Evolutionary conservation across 2,888 invertebrate genomes (phyloP).

Genomic region (Choreutis nemorana): DNA sequence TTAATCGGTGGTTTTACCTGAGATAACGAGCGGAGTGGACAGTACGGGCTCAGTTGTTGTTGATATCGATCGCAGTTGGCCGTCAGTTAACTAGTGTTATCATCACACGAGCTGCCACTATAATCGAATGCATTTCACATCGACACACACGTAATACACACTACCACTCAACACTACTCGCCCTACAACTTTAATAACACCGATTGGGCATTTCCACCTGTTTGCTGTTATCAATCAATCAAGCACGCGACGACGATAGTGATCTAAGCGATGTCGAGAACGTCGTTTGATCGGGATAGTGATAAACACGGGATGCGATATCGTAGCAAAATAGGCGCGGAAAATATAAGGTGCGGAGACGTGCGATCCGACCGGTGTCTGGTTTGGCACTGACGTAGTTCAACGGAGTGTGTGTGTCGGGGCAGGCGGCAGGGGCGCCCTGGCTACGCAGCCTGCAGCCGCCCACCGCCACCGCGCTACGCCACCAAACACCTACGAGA

Average conservation of each 20-base stretch:
- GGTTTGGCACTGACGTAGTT: conserved; percentile 51
- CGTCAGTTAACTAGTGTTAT: conserved; percentile 19
- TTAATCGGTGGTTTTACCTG: conserved; percentile 44
- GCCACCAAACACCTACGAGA: conserved; percentile 40
- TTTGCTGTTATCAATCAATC: no score
- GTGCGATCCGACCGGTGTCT: conserved; percentile 21
- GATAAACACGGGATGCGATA: conserved; percentile 17
- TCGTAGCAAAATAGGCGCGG: conserved; percentile 20
- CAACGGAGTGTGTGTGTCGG: conserved; percentile 20
- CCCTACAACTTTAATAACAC: conserved; percentile 31
- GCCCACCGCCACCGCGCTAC: conserved; percentile 44
- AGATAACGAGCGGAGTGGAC: conserved; percentile 31
- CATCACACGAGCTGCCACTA: conserved; percentile 18
- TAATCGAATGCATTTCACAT: conserved; percentile 31
- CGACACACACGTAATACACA: conserved; percentile 27
- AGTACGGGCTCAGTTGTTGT: conserved; percentile 41
- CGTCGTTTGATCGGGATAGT: conserved; percentile 12
- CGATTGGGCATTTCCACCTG: conserved; percentile 41
- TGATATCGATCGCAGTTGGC: conserved; percentile 39
- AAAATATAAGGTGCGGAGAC: conserved; percentile 12
- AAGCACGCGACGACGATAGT: no score
- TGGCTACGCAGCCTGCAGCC: conserved; percentile 40
- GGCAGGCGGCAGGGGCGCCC: conserved; percentile 19
- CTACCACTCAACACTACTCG: conserved; percentile 32
- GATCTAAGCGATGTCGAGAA: no score